Conservation (phyloP, 2,113 vertebrate species). For the Cacatua alba region DNA sequence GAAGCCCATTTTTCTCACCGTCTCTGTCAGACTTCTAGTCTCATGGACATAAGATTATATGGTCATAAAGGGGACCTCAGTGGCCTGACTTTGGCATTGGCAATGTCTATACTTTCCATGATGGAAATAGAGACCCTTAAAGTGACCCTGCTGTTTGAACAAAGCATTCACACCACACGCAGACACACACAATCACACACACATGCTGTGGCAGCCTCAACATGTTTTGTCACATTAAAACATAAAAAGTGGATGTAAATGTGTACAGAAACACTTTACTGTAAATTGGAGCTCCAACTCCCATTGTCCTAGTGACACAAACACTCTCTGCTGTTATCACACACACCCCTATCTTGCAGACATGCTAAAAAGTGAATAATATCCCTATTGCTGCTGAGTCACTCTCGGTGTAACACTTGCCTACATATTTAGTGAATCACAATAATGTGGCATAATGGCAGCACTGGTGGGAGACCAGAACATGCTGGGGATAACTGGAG, state of each 20-base stretch:
- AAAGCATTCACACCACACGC: background rate
- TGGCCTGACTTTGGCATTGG: background rate
- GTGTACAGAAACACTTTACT: background rate
- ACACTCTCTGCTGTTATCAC: background rate
- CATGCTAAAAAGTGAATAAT: background rate
- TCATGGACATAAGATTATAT: background rate
- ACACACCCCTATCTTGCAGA: background rate
- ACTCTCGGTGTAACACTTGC: background rate
- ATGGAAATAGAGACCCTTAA: accelerated
- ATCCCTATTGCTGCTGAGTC: background rate
- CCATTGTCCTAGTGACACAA: background rate
- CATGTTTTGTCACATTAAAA: background rate
- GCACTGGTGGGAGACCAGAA: background rate
- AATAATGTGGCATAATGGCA: background rate
- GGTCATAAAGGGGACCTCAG: background rate
- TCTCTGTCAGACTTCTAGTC: background rate
- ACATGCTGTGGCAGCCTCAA: background rate
- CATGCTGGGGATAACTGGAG: background rate
- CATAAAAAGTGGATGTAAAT: background rate
- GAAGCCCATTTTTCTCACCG: background rate
- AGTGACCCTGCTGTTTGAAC: accelerated
- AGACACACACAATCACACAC: background rate
- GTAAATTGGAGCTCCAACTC: background rate
- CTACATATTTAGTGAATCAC: background rate
- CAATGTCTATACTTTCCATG: background rate